These are phyloP conservation scores for Hirtodrosophila histrioides DNA, from an alignment of 2,888 invertebrate genomes.

Conservation along the genomic window DNA sequence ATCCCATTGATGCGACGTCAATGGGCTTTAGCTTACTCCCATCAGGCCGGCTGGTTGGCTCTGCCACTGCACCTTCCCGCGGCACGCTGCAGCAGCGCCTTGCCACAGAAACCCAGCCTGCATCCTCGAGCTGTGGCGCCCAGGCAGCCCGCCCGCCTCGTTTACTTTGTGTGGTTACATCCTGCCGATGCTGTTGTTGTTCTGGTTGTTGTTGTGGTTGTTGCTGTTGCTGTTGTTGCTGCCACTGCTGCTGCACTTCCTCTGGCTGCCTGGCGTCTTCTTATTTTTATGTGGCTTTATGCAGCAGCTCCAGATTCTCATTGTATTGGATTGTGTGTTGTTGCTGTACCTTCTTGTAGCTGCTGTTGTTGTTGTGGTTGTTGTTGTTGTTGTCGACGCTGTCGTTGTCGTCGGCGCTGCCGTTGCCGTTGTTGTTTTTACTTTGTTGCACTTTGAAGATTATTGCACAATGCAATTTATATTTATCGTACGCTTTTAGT, in stretches of 20 bases:
- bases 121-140: conserved; percentile 1
- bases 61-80: neutral
- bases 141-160: conserved; percentile 46
- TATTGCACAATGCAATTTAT: conserved; percentile 81
- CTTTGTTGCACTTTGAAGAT: conserved; percentile 79
- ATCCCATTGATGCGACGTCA: conserved; percentile 28
- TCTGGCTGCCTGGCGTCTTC: neutral
- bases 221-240: conserved; percentile 2
- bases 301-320: conserved; percentile 24
- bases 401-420: conserved; percentile 30
- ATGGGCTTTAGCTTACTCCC: conserved; percentile 3
- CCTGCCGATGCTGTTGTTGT: conserved; percentile 27
- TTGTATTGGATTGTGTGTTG: conserved; percentile 37
- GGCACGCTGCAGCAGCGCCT: neutral
- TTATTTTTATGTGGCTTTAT: neutral
- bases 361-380: conserved; percentile 21
- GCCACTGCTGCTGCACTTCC: conserved; percentile 2
- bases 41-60: conserved; percentile 12
- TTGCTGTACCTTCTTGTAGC: conserved; percentile 21
- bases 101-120: neutral
- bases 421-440: conserved; percentile 59
- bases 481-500: conserved; percentile 75
- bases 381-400: conserved; percentile 1
- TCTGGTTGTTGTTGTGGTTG: neutral
- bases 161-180: conserved; percentile 61